Evolutionary conservation across 2,113 vertebrate genomes (phyloP).

Genomic region (Rynchops niger): DNA sequence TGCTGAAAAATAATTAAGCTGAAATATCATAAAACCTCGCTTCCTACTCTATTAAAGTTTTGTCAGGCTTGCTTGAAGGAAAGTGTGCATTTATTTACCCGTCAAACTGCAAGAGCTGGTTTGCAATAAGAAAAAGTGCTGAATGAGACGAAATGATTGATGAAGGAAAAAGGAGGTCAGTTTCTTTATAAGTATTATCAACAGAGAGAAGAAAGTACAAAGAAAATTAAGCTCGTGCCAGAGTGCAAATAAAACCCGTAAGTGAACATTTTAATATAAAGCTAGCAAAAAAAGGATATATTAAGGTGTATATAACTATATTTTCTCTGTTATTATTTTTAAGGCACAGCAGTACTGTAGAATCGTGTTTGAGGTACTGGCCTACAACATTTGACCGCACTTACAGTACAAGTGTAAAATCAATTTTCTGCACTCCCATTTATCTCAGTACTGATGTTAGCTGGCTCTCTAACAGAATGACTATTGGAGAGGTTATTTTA

Average conservation of each 20-base stretch:
- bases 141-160: not conserved
- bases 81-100: slow-evolving; percentile 13
- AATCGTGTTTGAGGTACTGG: slow-evolving; percentile 65
- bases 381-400: slow-evolving; percentile 77
- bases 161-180: not conserved
- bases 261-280: slow-evolving; percentile 32
- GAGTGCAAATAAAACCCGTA: not conserved
- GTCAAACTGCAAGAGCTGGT: not conserved
- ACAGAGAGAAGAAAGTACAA: not conserved
- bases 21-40: not conserved
- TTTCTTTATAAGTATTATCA: slow-evolving; percentile 10
- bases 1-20: not conserved
- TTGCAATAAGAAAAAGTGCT: not conserved
- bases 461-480: slow-evolving; percentile 74
- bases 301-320: slow-evolving; percentile 52
- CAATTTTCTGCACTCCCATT: slow-evolving; percentile 79
- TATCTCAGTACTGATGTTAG: slow-evolving; percentile 76
- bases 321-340: slow-evolving; percentile 55
- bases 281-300: not conserved
- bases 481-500: slow-evolving; percentile 78
- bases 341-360: not conserved
- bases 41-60: not conserved
- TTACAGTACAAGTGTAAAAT: slow-evolving; percentile 78
- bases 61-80: not conserved
- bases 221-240: not conserved